phyloP scores from a whole-genome alignment of 2,888 invertebrate species.

The Lapara coniferarum region DNA sequence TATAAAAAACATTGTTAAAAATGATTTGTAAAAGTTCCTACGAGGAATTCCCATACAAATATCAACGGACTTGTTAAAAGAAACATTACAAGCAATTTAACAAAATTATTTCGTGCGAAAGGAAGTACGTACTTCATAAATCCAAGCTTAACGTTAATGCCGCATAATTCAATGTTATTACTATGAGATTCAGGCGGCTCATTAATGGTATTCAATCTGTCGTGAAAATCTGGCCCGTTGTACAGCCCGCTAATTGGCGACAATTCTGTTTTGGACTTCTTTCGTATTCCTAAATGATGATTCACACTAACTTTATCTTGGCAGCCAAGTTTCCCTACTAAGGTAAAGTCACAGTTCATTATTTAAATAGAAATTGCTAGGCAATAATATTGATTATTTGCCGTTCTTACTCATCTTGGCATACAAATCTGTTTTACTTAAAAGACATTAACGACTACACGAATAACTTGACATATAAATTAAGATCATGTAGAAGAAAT shows the following conservation, averaged over 20 bases:
- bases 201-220: slow-evolving; percentile 60
- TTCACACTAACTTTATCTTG: slow-evolving; percentile 18
- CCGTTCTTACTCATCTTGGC: too few species aligned
- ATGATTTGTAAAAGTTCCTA: too few species aligned
- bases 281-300: slow-evolving; percentile 18
- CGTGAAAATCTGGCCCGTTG: slow-evolving; percentile 56
- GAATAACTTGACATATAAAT: too few species aligned
- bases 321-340: not conserved
- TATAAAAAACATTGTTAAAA: too few species aligned
- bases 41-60: not conserved
- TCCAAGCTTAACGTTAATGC: slow-evolving; percentile 51
- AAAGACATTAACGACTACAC: too few species aligned
- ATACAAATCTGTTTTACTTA: too few species aligned
- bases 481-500: too few species aligned
- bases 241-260: slow-evolving; percentile 67
- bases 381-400: too few species aligned
- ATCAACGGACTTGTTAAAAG: not conserved
- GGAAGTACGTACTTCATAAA: slow-evolving; percentile 42
- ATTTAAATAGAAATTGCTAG: too few species aligned
- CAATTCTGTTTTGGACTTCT: slow-evolving; percentile 41
- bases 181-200: slow-evolving; percentile 47
- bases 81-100: slow-evolving; percentile 31
- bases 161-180: slow-evolving; percentile 54
- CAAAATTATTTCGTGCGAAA: slow-evolving; percentile 34
- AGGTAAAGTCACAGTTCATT: not conserved